Evolutionary conservation across 2,797 vertebrate genomes (phyloP), one percentile per base, ranked within the genome.

Genomic region (Microcaecilia unicolor): DNA sequence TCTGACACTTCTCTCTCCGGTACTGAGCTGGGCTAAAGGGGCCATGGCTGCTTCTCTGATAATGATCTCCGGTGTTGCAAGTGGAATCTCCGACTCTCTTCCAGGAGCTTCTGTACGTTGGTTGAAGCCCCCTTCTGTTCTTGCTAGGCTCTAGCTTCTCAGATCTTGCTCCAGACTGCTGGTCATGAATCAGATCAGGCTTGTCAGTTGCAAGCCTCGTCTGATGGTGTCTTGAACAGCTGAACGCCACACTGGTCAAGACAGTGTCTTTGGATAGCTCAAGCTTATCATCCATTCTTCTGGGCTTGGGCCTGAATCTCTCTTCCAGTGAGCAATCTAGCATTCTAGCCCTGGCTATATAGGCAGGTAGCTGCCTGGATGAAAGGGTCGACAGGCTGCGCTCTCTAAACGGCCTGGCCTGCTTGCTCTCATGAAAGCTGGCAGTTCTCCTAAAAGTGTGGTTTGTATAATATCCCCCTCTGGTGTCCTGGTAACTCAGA

Each of bases 381-480:
- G 78, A 77, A 13, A 83, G 65, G 0, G 78, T 72, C 25, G 93
- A 94, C 85, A 94, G 78, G 72, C 95, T 98, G 37, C 95, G 80
- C 61, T 99, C 93, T 65, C 95, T 74, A 76, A 87, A 94, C 2
- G 84, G 83, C 42, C 78, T 83, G 41, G 73, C 48, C 24, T 85
- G 83, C 59, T 81, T 92, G 48, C 76, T 62, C 52, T 97, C 92
- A 3, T 91, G 89, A 41, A 98, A 99, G 60, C 96, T 98, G 24
- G 85, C 87, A 0, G 92, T 94, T 55, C 94, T 83, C 37, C 91
- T 76, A 54, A 97, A 98, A 43, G 89, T 80, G 0, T 83, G 70
- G 44, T 83, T 85, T 51, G 78, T 85, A 25, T 72, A 57, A 31
- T 41, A 76, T 23, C 67, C 36, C 12, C 81, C 82, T 80, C 88